Percentiles rank a stretch among this genome's conserved stretches.
Conservation (phyloP, 2,888 invertebrate species). For the Eilema caniola region DNA sequence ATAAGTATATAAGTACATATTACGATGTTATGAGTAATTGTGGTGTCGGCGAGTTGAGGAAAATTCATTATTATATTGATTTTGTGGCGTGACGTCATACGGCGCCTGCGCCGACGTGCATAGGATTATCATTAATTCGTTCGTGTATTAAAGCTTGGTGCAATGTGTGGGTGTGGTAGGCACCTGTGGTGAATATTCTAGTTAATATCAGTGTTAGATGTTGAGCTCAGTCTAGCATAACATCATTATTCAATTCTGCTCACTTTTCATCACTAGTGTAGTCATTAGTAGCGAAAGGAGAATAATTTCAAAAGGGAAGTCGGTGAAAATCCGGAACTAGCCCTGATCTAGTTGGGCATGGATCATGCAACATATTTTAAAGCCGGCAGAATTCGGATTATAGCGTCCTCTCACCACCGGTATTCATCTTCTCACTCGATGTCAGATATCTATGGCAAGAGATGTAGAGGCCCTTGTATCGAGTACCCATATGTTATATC, state of each 20-base stretch:
- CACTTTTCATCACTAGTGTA: no score
- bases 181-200: background rate
- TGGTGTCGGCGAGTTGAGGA: constrained; percentile 39
- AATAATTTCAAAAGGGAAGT: no score
- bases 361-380: no score
- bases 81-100: constrained; percentile 33
- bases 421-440: no score
- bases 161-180: background rate
- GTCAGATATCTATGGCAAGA: no score
- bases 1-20: constrained; percentile 19
- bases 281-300: no score
- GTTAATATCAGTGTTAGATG: background rate
- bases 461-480: background rate
- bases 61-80: constrained; percentile 25
- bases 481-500: no score
- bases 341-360: no score
- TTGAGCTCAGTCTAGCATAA: background rate
- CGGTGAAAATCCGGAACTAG: no score
- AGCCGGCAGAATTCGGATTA: no score
- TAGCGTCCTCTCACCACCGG: no score
- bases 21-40: constrained; percentile 36
- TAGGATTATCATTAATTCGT: background rate
- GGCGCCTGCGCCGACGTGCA: constrained; percentile 25
- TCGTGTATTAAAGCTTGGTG: background rate
- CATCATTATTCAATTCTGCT: background rate